These are phyloP conservation scores for Daubentonia madagascariensis DNA, from an alignment of 2,113 vertebrate species.

Conservation along the genomic window DNA sequence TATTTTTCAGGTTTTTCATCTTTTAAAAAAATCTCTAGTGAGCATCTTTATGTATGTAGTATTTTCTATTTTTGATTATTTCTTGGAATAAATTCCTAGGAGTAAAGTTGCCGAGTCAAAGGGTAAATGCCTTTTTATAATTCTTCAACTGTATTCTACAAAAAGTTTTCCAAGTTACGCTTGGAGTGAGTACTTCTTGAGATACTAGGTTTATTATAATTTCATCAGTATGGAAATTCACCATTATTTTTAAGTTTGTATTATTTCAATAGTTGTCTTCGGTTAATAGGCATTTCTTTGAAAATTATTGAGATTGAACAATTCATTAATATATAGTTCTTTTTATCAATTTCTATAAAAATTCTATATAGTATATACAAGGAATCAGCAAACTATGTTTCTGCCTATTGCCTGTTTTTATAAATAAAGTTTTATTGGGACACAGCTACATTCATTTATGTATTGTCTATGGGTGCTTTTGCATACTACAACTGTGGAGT, in stretches of 20 bases:
- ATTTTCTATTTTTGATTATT: constrained; percentile 31
- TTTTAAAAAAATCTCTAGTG: background rate
- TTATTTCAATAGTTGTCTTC: background rate
- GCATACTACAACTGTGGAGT: background rate
- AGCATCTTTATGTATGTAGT: background rate
- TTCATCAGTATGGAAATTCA: background rate
- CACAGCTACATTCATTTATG: background rate
- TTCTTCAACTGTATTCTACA: background rate
- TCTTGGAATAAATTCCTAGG: background rate
- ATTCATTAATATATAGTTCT: background rate
- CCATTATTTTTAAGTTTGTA: background rate
- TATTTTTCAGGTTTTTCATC: background rate
- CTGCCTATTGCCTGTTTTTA: background rate
- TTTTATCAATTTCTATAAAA: background rate
- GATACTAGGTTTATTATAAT: background rate
- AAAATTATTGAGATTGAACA: background rate
- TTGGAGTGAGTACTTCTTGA: background rate
- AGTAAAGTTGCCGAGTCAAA: background rate
- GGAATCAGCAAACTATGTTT: background rate
- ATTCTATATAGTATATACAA: background rate
- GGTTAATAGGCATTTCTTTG: background rate
- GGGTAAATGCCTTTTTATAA: background rate
- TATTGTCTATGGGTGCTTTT: background rate
- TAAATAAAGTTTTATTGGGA: background rate
- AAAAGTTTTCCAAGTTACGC: background rate